Conservation (phyloP, 1,140 invertebrate genomes). For the Nasonia giraulti region DNA sequence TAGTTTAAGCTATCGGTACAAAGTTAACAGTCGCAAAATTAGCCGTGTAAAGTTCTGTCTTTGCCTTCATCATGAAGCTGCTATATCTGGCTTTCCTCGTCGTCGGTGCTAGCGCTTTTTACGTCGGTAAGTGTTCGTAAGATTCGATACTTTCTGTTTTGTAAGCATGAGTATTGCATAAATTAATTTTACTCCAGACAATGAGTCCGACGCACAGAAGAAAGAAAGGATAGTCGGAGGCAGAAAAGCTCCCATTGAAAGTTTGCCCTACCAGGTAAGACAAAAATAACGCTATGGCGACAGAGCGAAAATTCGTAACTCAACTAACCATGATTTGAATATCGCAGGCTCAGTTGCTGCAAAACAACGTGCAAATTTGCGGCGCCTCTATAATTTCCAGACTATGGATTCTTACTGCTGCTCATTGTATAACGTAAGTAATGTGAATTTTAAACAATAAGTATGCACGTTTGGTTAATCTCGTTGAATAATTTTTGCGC, state of each 20-base stretch:
- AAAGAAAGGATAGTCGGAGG: constrained; percentile 32
- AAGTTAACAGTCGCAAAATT: too few species aligned
- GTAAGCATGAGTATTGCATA: background rate
- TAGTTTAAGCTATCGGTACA: background rate
- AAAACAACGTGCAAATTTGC: constrained; percentile 30
- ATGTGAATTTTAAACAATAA: background rate
- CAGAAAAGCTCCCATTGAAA: background rate
- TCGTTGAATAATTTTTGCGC: background rate
- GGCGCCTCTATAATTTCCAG: constrained; percentile 49
- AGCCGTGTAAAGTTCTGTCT: background rate
- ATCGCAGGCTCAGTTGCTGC: constrained; percentile 40
- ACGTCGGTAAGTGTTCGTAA: background rate
- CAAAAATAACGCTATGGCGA: background rate
- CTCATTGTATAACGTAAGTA: constrained; percentile 48
- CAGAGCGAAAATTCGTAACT: background rate
- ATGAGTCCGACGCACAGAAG: background rate
- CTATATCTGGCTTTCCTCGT: background rate
- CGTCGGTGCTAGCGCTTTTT: background rate
- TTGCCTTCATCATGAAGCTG: background rate
- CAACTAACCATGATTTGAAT: background rate
- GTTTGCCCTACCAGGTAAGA: constrained; percentile 20
- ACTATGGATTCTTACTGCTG: constrained; percentile 47
- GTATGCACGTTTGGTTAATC: background rate
- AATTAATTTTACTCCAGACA: background rate
- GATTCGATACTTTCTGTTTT: background rate